A percentile compares a stretch with the other conserved stretches of the same genome.
These are phyloP conservation scores for Trichonephila clavata DNA, from an alignment of 1,140 invertebrate genomes.

Conservation along the genomic window DNA sequence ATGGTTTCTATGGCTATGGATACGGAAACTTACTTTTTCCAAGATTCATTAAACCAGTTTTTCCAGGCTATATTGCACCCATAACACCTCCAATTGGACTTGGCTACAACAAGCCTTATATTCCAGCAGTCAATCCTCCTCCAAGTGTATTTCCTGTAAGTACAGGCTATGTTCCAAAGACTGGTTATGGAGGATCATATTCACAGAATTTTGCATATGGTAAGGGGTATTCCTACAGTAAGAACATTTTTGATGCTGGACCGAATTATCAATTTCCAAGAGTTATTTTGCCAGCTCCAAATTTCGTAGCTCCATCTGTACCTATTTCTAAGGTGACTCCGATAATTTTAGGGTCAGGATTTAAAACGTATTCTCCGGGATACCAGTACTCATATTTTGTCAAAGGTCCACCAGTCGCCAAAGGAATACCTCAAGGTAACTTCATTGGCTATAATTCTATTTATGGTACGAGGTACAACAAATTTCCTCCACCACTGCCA, in stretches of 20 bases:
- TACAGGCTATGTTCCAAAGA: background rate
- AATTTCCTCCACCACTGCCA: background rate
- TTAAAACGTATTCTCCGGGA: background rate
- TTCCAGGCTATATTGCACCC: background rate
- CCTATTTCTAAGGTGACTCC: background rate
- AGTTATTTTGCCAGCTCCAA: background rate
- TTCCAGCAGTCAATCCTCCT: background rate
- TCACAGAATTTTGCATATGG: constrained; percentile 5
- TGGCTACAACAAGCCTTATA: background rate
- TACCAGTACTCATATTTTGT: constrained; percentile 49
- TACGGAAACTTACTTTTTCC: constrained; percentile 4
- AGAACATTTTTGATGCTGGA: background rate
- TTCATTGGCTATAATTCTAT: background rate
- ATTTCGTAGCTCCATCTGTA: background rate
- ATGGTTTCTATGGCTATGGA: constrained; percentile 46
- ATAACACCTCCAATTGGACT: background rate
- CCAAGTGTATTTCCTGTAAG: background rate
- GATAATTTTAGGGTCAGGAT: background rate
- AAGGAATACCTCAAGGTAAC: background rate
- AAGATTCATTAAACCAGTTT: background rate
- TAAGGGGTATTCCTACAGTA: constrained; percentile 41
- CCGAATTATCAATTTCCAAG: background rate
- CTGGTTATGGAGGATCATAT: background rate
- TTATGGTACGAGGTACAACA: background rate
- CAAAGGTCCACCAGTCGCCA: background rate